phyloP scores from a whole-genome alignment of 2,113 vertebrate genomes.

The Holacanthus passer region DNA sequence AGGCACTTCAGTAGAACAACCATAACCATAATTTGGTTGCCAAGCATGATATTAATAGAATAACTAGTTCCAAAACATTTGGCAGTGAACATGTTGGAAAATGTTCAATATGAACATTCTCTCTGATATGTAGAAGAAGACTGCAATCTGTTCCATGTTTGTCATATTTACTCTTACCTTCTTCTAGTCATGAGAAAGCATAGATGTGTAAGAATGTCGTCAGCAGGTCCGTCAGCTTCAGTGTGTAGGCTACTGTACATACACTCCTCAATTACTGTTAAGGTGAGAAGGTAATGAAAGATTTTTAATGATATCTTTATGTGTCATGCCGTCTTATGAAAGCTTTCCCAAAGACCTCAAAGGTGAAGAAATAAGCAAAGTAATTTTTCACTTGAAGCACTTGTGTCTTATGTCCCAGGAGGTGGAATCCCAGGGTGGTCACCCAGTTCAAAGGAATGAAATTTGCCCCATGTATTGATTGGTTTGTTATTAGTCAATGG shows the following conservation, averaged over 20 bases:
- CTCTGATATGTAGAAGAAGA: background rate
- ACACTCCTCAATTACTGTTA: background rate
- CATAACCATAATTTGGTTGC: background rate
- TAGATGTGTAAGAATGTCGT: background rate
- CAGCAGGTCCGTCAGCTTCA: too few relatives aligned
- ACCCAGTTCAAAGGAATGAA: background rate
- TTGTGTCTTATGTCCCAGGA: background rate
- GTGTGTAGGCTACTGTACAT: too few relatives aligned
- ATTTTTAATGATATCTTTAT: conserved; percentile 1
- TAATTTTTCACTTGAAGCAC: background rate
- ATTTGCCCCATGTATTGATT: conserved; percentile 35
- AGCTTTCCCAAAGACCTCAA: conserved; percentile 6
- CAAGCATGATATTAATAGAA: background rate
- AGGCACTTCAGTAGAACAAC: background rate
- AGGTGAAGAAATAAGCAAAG: conserved; percentile 7
- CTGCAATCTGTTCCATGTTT: background rate
- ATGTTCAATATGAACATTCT: background rate
- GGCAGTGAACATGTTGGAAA: background rate
- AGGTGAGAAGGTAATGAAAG: background rate
- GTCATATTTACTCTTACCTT: background rate
- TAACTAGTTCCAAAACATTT: background rate
- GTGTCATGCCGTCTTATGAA: background rate
- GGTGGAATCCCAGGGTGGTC: background rate
- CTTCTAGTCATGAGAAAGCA: background rate
- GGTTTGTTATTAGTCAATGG: conserved; percentile 40